Evolutionary conservation across 1,140 invertebrate genomes (phyloP).

Genomic region (Habropoda laboriosa): DNA sequence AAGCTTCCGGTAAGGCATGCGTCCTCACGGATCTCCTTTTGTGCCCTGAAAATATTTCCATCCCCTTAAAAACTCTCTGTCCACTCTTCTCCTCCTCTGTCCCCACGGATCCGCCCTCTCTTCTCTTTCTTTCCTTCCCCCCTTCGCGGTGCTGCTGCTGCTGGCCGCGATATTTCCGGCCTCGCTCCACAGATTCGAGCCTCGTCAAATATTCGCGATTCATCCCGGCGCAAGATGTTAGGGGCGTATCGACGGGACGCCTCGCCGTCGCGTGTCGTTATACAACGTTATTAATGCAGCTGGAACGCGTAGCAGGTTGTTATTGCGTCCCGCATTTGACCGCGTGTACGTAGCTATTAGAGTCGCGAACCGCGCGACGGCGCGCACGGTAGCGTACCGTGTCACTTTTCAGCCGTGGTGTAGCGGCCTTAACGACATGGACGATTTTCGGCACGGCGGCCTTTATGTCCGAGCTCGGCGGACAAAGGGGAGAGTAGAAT

Average conservation of each 20-base stretch:
- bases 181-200: no score
- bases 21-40: not conserved
- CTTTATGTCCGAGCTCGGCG: no score
- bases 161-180: no score
- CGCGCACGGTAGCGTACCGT: not conserved
- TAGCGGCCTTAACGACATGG: conserved; percentile 2
- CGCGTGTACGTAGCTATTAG: conserved; percentile 10
- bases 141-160: no score
- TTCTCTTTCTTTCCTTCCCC: not conserved
- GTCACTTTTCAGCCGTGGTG: no score
- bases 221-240: not conserved
- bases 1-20: conserved; percentile 57
- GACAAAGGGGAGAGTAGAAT: no score
- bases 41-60: not conserved
- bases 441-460: no score
- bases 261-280: conserved; percentile 40
- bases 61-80: not conserved
- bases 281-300: conserved; percentile 36
- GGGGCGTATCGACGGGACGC: not conserved
- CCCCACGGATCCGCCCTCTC: no score
- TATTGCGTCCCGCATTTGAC: not conserved
- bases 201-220: not conserved
- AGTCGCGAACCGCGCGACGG: not conserved
- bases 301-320: conserved; percentile 7
- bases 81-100: not conserved